These are phyloP conservation scores for Orientallactaga bullata DNA, from an alignment of 2,113 vertebrate species.

Conservation along the genomic window DNA sequence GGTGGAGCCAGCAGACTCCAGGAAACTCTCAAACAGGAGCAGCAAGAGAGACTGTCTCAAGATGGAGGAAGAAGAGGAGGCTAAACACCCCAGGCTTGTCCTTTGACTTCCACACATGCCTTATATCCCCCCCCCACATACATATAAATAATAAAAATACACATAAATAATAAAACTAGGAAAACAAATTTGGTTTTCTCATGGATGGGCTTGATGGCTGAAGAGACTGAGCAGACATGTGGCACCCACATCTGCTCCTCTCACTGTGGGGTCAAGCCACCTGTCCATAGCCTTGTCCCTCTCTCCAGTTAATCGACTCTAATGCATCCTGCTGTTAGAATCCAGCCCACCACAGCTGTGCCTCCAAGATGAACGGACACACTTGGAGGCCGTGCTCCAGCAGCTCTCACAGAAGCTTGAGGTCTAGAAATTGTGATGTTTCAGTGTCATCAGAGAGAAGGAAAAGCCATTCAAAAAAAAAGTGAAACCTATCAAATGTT, in stretches of 20 bases:
- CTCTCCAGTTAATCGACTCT: neutral
- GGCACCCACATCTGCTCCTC: neutral
- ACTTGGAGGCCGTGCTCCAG: neutral
- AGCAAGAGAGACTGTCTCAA: no score
- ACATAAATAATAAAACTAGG: no score
- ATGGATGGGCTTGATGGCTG: neutral
- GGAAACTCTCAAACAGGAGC: no score
- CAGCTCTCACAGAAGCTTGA: neutral
- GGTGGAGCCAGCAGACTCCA: no score
- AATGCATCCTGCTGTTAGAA: neutral
- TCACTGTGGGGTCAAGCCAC: neutral
- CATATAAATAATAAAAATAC: no score
- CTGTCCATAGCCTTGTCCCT: neutral
- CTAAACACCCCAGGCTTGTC: no score
- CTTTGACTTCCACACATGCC: no score
- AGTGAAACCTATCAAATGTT: constrained; percentile 67
- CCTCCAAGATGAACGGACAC: neutral
- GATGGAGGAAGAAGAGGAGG: no score
- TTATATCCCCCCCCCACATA: no score
- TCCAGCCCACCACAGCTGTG: neutral
- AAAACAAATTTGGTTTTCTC: neutral
- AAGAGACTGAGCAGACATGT: neutral
- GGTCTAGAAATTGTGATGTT: constrained; percentile 44
- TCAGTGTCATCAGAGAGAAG: constrained; percentile 68
- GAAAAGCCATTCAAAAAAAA: constrained; percentile 68